phyloP scores from a whole-genome alignment of 2,113 vertebrate genomes.

The Alligator sinensis region DNA sequence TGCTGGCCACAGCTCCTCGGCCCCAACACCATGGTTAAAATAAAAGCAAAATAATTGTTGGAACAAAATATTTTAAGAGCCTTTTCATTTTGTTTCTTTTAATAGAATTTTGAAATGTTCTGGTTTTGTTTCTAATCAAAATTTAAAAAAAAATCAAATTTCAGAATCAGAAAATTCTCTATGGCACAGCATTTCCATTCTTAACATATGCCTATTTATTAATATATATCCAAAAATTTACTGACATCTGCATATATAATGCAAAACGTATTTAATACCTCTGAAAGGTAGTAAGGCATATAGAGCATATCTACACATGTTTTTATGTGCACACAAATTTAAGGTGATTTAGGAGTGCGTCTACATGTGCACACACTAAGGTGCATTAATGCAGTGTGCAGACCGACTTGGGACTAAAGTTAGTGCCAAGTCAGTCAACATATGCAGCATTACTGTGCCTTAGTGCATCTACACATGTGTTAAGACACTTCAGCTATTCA shows the following conservation, averaged over 20 bases:
- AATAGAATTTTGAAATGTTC: neutral
- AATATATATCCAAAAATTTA: neutral
- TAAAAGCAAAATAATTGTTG: neutral
- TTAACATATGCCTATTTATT: neutral
- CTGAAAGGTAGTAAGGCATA: neutral
- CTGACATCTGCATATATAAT: neutral
- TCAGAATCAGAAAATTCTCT: neutral
- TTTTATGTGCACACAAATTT: no score
- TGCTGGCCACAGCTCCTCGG: no score
- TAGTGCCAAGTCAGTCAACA: no score
- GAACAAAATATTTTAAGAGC: neutral
- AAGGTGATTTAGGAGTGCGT: no score
- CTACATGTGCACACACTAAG: no score
- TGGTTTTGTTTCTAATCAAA: neutral
- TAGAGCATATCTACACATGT: no score
- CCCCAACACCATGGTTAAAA: no score
- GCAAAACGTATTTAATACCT: neutral
- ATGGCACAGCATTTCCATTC: neutral
- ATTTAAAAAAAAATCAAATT: neutral
- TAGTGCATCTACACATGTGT: no score
- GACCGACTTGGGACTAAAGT: no score
- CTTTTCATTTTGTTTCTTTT: neutral
- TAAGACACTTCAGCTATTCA: no score
- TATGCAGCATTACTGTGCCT: no score
- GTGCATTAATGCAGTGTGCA: no score